phyloP scores from a whole-genome alignment of 1,140 invertebrate genomes.

The Rhynchophorus ferrugineus region DNA sequence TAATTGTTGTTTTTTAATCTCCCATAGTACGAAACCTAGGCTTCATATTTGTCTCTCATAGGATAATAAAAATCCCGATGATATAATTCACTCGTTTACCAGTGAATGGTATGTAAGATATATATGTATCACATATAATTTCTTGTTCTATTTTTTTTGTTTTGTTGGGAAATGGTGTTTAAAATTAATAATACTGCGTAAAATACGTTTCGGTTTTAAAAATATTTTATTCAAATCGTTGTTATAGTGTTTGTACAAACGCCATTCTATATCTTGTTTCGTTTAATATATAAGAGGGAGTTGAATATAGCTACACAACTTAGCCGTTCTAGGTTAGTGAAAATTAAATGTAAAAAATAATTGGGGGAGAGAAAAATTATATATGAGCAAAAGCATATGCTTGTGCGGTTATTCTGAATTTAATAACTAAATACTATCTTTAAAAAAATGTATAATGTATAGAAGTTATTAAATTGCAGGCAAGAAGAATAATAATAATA shows the following conservation, averaged over 20 bases:
- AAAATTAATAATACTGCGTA: background rate
- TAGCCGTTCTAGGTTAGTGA: too few relatives aligned
- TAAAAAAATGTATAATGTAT: background rate
- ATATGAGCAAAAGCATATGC: background rate
- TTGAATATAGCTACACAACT: background rate
- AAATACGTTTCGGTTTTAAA: background rate
- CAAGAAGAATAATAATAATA: too few relatives aligned
- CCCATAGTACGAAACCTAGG: too few relatives aligned
- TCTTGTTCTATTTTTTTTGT: too few relatives aligned
- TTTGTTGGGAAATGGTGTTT: background rate
- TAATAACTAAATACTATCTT: background rate
- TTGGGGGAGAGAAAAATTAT: background rate
- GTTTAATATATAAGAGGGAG: background rate
- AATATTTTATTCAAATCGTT: background rate
- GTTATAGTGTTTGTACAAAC: background rate
- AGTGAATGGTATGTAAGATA: too few relatives aligned
- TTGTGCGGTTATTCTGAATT: background rate
- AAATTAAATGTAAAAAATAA: background rate
- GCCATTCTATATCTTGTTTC: background rate
- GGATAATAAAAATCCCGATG: too few relatives aligned
- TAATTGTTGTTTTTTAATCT: too few relatives aligned
- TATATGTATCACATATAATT: too few relatives aligned
- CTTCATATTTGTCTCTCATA: too few relatives aligned
- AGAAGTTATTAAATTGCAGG: background rate
- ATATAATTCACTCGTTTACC: too few relatives aligned